phyloP scores from a whole-genome alignment of 2,797 vertebrate genomes.

The Melanogrammus aeglefinus region DNA sequence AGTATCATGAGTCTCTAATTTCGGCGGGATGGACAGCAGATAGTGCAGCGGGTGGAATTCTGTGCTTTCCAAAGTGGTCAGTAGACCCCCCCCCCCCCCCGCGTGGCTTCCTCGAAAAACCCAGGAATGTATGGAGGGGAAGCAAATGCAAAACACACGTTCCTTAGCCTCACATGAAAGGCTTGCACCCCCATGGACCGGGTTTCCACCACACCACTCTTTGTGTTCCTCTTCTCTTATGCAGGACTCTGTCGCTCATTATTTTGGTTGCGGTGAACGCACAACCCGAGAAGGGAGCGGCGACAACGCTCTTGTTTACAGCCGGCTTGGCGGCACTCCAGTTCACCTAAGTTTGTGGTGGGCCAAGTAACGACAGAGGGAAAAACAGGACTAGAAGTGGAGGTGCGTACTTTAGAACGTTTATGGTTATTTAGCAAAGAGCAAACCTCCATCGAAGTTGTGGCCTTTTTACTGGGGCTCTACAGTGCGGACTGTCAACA shows the following conservation, averaged over 20 bases:
- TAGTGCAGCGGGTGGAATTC: slow-evolving; percentile 38
- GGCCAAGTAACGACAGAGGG: background rate
- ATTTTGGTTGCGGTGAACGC: slow-evolving; percentile 53
- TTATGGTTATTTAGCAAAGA: slow-evolving; percentile 11
- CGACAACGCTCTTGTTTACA: slow-evolving; percentile 67
- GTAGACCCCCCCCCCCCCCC: slow-evolving; percentile 34
- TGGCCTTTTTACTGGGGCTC: background rate
- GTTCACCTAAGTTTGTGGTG: slow-evolving; percentile 55
- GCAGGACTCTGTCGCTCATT: slow-evolving; percentile 26
- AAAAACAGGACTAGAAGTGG: slow-evolving; percentile 50
- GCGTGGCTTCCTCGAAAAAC: slow-evolving; percentile 25
- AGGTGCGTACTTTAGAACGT: slow-evolving; percentile 39
- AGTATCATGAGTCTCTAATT: slow-evolving; percentile 28
- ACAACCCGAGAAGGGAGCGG: slow-evolving; percentile 55
- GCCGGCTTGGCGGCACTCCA: slow-evolving; percentile 52
- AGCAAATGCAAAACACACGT: slow-evolving; percentile 70
- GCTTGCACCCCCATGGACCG: slow-evolving; percentile 45
- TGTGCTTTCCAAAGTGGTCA: slow-evolving; percentile 38
- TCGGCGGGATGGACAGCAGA: slow-evolving; percentile 28
- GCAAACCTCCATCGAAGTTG: background rate
- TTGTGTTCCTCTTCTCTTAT: slow-evolving; percentile 58
- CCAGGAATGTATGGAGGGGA: slow-evolving; percentile 60
- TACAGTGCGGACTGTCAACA: background rate
- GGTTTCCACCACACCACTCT: slow-evolving; percentile 49
- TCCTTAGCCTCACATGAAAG: slow-evolving; percentile 61